Conservation (phyloP, 92 coral and sea anemone species). For the Phenganax subtilis region DNA sequence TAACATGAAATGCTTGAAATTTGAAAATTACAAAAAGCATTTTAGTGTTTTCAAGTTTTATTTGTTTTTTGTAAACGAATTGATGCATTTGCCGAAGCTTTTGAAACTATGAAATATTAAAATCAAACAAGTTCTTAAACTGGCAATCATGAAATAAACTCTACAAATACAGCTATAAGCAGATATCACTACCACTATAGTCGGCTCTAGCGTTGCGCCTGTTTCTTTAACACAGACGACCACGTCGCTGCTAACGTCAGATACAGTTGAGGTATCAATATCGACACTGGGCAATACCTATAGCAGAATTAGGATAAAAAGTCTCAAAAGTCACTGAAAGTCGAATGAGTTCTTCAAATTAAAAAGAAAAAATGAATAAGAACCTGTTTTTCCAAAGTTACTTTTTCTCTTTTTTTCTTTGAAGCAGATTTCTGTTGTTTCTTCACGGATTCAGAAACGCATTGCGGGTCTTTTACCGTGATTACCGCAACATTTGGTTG, state of each 20-base stretch:
- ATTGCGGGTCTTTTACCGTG: conserved; percentile 61
- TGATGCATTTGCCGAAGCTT: too few relatives aligned
- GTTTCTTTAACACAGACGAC: conserved; percentile 36
- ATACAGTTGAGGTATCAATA: conserved; percentile 80
- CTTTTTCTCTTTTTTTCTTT: conserved; percentile 44
- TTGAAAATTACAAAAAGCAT: too few relatives aligned
- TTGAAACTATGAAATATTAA: too few relatives aligned
- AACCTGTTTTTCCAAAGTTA: conserved; percentile 69
- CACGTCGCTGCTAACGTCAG: conserved; percentile 42
- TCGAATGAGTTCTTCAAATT: too few relatives aligned
- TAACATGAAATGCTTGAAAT: too few relatives aligned
- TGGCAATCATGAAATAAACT: too few relatives aligned
- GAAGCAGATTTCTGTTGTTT: conserved; percentile 42
- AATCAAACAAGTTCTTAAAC: too few relatives aligned
- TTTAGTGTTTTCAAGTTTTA: too few relatives aligned
- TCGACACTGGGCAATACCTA: conserved; percentile 89
- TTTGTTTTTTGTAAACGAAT: too few relatives aligned
- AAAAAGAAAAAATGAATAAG: not conserved
- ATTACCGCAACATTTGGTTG: conserved; percentile 91
- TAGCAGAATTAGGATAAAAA: not conserved
- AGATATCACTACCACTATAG: conserved; percentile 31
- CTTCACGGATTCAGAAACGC: conserved; percentile 37
- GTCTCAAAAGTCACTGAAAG: too few relatives aligned
- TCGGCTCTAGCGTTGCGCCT: not conserved
- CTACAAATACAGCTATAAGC: not conserved